phyloP scores from a whole-genome alignment of 1,140 invertebrate species.

The Leptinotarsa defecta region DNA sequence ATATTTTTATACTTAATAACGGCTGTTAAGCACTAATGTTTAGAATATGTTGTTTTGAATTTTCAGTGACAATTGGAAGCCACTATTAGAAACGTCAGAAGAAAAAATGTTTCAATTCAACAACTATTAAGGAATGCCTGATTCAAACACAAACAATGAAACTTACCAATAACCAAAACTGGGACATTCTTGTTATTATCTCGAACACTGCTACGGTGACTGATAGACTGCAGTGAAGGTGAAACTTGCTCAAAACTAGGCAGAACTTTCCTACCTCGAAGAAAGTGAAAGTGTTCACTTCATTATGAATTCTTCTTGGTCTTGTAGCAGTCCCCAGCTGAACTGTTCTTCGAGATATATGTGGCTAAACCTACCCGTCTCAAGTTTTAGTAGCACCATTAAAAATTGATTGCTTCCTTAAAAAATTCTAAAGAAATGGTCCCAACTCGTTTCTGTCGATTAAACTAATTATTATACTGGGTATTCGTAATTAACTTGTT shows the following conservation, averaged over 20 bases:
- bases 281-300: constrained; percentile 20
- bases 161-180: constrained; percentile 13
- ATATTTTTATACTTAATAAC: neutral
- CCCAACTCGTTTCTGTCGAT: too few species aligned
- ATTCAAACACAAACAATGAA: neutral
- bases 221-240: neutral
- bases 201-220: neutral
- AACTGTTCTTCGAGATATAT: too few species aligned
- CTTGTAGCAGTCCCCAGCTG: too few species aligned
- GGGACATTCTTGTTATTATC: constrained; percentile 7
- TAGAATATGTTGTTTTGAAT: neutral
- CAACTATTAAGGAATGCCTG: neutral
- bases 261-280: constrained; percentile 8
- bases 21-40: neutral
- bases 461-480: too few species aligned
- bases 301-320: neutral
- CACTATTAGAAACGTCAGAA: too few species aligned
- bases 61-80: neutral
- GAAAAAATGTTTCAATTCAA: too few species aligned
- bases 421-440: too few species aligned
- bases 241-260: constrained; percentile 9
- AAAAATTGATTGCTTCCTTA: too few species aligned
- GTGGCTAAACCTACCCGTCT: too few species aligned
- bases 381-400: too few species aligned
- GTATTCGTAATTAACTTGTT: too few species aligned